Evolutionary conservation across 2,797 vertebrate species (phyloP).

Genomic region (Hemitrygon akajei): DNA sequence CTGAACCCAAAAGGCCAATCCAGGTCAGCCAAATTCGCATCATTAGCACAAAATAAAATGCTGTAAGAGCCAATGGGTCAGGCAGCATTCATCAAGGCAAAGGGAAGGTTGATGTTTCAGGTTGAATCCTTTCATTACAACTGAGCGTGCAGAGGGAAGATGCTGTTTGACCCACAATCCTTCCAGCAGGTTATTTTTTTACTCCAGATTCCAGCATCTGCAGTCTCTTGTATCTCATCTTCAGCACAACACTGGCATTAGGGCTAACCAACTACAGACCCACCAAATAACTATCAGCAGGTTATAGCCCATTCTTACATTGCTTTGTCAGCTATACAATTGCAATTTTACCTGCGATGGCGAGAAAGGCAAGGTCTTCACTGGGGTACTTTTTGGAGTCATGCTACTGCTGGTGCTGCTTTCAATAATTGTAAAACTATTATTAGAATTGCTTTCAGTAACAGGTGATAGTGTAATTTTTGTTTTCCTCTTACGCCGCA

Average conservation of each 20-base stretch:
- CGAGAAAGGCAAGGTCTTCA: conserved; percentile 91
- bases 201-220: too few relatives aligned
- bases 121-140: too few relatives aligned
- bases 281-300: not conserved
- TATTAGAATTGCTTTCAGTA: conserved; percentile 49
- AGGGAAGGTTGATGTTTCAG: too few relatives aligned
- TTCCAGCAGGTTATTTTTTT: too few relatives aligned
- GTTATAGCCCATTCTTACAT: not conserved
- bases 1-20: too few relatives aligned
- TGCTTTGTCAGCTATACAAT: not conserved
- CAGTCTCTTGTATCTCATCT: too few relatives aligned
- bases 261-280: not conserved
- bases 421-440: conserved; percentile 61
- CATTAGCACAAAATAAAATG: too few relatives aligned
- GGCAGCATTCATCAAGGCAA: too few relatives aligned
- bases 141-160: too few relatives aligned
- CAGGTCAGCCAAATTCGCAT: too few relatives aligned
- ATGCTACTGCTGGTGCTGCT: conserved; percentile 65
- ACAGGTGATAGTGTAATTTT: conserved; percentile 74
- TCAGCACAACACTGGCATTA: not conserved
- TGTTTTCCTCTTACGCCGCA: conserved; percentile 74
- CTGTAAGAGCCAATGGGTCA: too few relatives aligned
- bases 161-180: too few relatives aligned
- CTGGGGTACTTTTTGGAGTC: conserved; percentile 91
- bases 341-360: conserved; percentile 76